Evolutionary conservation across 1,140 invertebrate genomes (phyloP).

Genomic region (Nebria ingens): DNA sequence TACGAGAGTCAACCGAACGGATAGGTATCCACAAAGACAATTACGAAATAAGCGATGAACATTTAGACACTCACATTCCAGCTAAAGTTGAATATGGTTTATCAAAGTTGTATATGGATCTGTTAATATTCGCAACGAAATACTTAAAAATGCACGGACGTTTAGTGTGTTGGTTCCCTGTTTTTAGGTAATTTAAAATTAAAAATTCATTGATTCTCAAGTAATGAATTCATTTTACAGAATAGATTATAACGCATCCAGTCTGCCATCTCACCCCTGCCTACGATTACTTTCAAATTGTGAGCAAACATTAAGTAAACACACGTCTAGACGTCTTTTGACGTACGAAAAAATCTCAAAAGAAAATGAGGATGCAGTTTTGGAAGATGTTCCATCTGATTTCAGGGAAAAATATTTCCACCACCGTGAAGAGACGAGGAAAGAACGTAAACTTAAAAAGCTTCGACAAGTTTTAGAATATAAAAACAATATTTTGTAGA

Average conservation of each 20-base stretch:
- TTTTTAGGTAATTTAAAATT: conserved; percentile 51
- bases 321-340: conserved; percentile 70
- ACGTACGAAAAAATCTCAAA: conserved; percentile 76
- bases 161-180: conserved; percentile 87
- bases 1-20: conserved; percentile 80
- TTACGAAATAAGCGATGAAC: conserved; percentile 49
- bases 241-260: conserved; percentile 59
- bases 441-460: conserved; percentile 37
- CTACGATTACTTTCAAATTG: conserved; percentile 69
- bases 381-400: conserved; percentile 30
- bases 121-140: conserved; percentile 69
- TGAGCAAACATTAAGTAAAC: conserved; percentile 71
- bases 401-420: conserved; percentile 57
- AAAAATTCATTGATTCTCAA: neutral
- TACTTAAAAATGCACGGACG: conserved; percentile 65
- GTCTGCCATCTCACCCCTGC: conserved; percentile 70
- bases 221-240: conserved; percentile 38
- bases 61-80: conserved; percentile 63
- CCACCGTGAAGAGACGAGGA: conserved; percentile 47
- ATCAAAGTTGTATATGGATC: conserved; percentile 68
- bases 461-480: conserved; percentile 19
- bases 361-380: conserved; percentile 24
- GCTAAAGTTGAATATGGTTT: conserved; percentile 80
- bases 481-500: neutral
- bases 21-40: conserved; percentile 56